These are phyloP conservation scores for Aselliscus stoliczkanus DNA, from an alignment of 2,797 vertebrate genomes.

Conservation along the genomic window DNA sequence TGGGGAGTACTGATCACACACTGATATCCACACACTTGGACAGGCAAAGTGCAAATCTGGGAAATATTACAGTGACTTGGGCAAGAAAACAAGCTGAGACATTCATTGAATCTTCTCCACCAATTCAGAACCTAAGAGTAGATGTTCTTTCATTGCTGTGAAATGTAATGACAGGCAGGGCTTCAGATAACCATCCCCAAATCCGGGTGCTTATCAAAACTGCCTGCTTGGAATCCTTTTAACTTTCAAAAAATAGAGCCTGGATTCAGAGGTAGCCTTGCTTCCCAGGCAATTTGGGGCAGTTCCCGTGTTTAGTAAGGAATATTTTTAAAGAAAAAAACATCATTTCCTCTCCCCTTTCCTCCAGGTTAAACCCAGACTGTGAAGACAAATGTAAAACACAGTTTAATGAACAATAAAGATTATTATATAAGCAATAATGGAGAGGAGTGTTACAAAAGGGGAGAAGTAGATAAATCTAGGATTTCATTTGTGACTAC, in stretches of 20 bases:
- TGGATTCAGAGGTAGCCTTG: constrained; percentile 35
- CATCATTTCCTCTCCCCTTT: constrained; percentile 27
- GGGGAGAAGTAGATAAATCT: background rate
- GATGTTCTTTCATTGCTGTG: constrained; percentile 63
- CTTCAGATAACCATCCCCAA: constrained; percentile 69
- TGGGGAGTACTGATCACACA: constrained; percentile 43
- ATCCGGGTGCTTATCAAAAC: constrained; percentile 59
- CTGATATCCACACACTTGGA: constrained; percentile 45
- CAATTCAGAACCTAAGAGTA: constrained; percentile 41
- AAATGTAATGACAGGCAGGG: constrained; percentile 62
- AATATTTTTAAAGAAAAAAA: constrained; percentile 38
- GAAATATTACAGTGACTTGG: constrained; percentile 52
- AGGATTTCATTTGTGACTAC: background rate
- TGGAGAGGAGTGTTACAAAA: background rate
- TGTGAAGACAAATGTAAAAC: constrained; percentile 18
- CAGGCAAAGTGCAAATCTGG: constrained; percentile 42
- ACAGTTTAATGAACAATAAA: constrained; percentile 14
- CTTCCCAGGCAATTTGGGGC: constrained; percentile 11
- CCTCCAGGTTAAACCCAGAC: constrained; percentile 16
- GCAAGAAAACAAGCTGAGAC: constrained; percentile 46
- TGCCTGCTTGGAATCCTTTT: constrained; percentile 56
- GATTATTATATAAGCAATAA: background rate
- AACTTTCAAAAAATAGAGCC: constrained; percentile 67
- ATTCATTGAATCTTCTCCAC: constrained; percentile 20
- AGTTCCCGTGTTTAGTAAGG: constrained; percentile 54